Conservation (phyloP, 2,888 invertebrate species). For the Hololepta plana region DNA sequence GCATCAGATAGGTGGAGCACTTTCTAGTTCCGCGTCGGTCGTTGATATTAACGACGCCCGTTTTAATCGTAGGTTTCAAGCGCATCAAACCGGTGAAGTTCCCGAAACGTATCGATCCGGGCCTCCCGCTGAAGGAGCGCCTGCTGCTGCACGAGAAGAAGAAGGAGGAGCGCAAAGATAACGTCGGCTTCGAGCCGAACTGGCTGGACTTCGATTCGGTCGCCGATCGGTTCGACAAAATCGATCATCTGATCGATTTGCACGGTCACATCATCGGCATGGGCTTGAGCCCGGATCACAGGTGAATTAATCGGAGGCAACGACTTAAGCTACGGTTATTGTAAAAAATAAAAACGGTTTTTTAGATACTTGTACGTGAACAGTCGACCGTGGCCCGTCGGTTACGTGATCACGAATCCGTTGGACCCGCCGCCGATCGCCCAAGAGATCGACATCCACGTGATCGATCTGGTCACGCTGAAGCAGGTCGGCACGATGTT, state of each 20-base stretch:
- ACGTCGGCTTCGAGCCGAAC: slow-evolving; percentile 37
- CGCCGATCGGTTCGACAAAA: slow-evolving; percentile 48
- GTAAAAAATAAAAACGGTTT: too few species aligned
- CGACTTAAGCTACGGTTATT: too few species aligned
- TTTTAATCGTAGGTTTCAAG: slow-evolving; percentile 35
- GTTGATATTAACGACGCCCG: slow-evolving; percentile 1
- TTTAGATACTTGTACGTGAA: slow-evolving; percentile 62
- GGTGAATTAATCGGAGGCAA: too few species aligned
- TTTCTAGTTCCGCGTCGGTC: slow-evolving; percentile 8
- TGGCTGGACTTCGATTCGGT: slow-evolving; percentile 51
- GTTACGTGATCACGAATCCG: slow-evolving; percentile 55
- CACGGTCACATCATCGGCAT: slow-evolving; percentile 79
- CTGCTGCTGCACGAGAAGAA: slow-evolving; percentile 38
- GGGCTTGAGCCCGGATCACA: slow-evolving; percentile 68
- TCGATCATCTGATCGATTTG: slow-evolving; percentile 66
- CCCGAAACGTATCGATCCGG: slow-evolving; percentile 46
- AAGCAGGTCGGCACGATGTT: slow-evolving; percentile 62
- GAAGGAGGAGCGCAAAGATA: slow-evolving; percentile 28
- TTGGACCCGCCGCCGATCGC: slow-evolving; percentile 69
- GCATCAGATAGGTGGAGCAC: slow-evolving; percentile 49
- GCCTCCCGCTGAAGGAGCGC: slow-evolving; percentile 47
- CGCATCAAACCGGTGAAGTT: slow-evolving; percentile 51
- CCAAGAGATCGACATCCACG: slow-evolving; percentile 73
- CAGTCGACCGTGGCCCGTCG: slow-evolving; percentile 64
- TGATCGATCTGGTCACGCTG: slow-evolving; percentile 61